Conservation (phyloP, 2,113 vertebrate genomes). For the Pangasianodon hypophthalmus region DNA sequence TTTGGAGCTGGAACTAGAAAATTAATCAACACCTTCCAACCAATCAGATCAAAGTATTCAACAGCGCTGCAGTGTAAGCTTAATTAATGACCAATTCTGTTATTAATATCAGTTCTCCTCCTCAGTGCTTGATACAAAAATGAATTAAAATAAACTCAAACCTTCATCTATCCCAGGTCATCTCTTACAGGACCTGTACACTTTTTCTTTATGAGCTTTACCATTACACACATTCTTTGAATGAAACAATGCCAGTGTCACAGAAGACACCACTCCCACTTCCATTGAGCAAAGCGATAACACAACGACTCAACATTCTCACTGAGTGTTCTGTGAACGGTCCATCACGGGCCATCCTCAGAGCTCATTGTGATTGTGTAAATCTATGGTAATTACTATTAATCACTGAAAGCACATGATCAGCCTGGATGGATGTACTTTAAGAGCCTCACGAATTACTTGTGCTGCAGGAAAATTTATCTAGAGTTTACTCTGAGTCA, state of each 20-base stretch:
- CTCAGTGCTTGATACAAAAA: background rate
- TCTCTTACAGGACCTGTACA: background rate
- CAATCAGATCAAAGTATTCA: background rate
- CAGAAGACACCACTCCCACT: background rate
- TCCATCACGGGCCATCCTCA: background rate
- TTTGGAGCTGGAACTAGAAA: background rate
- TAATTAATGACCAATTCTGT: background rate
- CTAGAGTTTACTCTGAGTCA: conserved; percentile 81
- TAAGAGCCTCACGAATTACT: background rate
- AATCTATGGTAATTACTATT: background rate
- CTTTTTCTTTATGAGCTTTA: background rate
- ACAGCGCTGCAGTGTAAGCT: background rate
- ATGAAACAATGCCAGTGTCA: background rate
- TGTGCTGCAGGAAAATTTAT: no score
- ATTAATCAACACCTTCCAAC: background rate
- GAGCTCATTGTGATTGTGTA: background rate
- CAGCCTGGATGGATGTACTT: background rate
- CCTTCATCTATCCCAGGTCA: background rate
- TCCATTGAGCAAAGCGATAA: background rate
- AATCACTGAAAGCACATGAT: background rate
- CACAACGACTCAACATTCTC: background rate
- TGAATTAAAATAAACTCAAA: background rate
- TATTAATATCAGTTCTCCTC: background rate
- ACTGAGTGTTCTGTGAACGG: background rate
- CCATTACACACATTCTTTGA: background rate